These are phyloP conservation scores for Drosophila villosipedis DNA, from an alignment of 2,888 invertebrate genomes.

Conservation along the genomic window DNA sequence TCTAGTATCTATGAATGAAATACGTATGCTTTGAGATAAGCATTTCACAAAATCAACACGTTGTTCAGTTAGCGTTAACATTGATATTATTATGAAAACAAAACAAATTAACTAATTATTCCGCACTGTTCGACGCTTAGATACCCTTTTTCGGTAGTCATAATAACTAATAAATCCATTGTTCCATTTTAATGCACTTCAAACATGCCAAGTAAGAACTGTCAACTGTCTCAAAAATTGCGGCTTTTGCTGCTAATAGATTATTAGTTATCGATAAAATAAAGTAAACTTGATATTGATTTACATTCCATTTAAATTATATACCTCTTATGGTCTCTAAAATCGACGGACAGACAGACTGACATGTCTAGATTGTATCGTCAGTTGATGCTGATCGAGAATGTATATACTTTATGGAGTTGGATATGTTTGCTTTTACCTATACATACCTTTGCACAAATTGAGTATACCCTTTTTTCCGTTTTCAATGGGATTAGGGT, in stretches of 20 bases:
- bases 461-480: too few species aligned
- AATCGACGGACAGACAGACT: not conserved
- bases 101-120: not conserved
- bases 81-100: not conserved
- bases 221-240: not conserved
- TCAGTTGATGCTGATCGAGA: not conserved
- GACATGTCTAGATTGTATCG: not conserved
- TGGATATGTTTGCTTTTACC: too few species aligned
- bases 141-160: not conserved
- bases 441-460: too few species aligned
- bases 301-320: not conserved
- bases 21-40: constrained; percentile 14
- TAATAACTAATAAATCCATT: not conserved
- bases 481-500: too few species aligned
- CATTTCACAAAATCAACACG: constrained; percentile 31
- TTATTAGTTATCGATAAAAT: not conserved
- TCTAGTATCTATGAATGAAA: not conserved
- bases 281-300: not conserved
- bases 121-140: not conserved
- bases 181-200: not conserved
- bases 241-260: accelerated
- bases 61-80: not conserved
- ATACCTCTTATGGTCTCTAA: not conserved
- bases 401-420: not conserved
- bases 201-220: not conserved